Percentiles rank a stretch among this genome's conserved stretches.
These are phyloP conservation scores for Vanessa tameamea DNA, from an alignment of 1,140 invertebrate genomes.

Conservation along the genomic window DNA sequence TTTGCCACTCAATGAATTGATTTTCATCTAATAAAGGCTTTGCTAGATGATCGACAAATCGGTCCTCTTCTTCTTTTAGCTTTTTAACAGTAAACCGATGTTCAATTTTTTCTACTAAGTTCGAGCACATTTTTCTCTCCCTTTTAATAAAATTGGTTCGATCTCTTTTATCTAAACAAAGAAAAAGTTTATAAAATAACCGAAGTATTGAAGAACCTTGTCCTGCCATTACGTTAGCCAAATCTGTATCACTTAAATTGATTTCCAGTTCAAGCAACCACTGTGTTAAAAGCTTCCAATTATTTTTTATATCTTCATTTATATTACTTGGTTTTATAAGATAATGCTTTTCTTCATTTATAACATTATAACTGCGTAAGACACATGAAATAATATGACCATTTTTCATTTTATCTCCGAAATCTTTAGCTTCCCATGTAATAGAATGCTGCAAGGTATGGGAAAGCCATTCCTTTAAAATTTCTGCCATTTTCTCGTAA, in stretches of 20 bases:
- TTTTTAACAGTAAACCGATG: conserved; percentile 66
- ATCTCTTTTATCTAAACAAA: conserved; percentile 82
- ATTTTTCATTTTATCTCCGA: conserved; percentile 73
- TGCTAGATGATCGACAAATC: conserved; percentile 64
- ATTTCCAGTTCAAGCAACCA: conserved; percentile 81
- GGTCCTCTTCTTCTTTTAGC: conserved; percentile 51
- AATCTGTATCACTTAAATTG: conserved; percentile 69
- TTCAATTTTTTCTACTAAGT: conserved; percentile 63
- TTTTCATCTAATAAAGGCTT: conserved; percentile 72
- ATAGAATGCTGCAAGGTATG: conserved; percentile 60
- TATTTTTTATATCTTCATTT: conserved; percentile 73
- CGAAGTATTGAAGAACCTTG: conserved; percentile 77
- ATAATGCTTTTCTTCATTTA: conserved; percentile 66
- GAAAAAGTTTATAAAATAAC: conserved; percentile 83
- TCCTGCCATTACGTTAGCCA: conserved; percentile 78
- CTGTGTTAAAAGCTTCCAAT: conserved; percentile 75
- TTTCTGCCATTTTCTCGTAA: conserved; percentile 60
- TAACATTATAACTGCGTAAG: conserved; percentile 64
- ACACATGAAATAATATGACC: conserved; percentile 63
- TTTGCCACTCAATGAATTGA: conserved; percentile 81
- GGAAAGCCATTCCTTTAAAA: conserved; percentile 74
- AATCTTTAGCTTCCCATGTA: conserved; percentile 66
- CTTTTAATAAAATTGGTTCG: conserved; percentile 79
- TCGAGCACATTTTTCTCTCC: conserved; percentile 73
- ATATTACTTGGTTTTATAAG: conserved; percentile 67